phyloP scores from a whole-genome alignment of 53 echinoderm and acorn worm species.

The Temnopleurus reevesii region DNA sequence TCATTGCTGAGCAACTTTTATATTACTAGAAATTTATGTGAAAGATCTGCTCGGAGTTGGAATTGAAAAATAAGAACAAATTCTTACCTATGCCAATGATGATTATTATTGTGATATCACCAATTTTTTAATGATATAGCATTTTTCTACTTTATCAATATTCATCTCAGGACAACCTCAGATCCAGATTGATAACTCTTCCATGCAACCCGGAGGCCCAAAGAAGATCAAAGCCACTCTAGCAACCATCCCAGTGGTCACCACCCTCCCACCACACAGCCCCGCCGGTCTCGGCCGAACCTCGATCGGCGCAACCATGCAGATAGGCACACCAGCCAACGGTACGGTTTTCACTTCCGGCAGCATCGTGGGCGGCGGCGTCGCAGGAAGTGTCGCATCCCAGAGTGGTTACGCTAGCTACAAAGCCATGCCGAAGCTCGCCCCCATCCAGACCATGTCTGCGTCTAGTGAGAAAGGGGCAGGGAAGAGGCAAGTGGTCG shows the following conservation, averaged over 20 bases:
- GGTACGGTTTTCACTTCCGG: conserved; percentile 13
- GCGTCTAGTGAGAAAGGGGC: conserved; percentile 30
- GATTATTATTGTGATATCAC: too few relatives aligned
- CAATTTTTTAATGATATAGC: not conserved
- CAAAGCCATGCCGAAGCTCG: conserved; percentile 77
- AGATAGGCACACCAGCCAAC: not conserved
- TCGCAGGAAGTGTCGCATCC: not conserved
- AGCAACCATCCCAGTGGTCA: conserved; percentile 72
- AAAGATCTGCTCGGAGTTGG: too few relatives aligned
- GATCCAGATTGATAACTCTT: conserved; percentile 37
- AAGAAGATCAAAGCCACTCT: conserved; percentile 76
- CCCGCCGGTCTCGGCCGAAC: not conserved
- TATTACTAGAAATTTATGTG: too few relatives aligned
- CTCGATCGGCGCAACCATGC: conserved; percentile 6
- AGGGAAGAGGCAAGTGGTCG: not conserved
- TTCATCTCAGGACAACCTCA: conserved; percentile 7
- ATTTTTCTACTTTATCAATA: not conserved
- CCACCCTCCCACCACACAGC: conserved; percentile 60
- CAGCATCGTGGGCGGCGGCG: too few relatives aligned
- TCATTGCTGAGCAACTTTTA: too few relatives aligned
- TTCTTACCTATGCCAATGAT: too few relatives aligned
- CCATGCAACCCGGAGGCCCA: conserved; percentile 46
- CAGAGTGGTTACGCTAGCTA: conserved; percentile 35
- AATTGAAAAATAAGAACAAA: too few relatives aligned
- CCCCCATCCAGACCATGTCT: conserved; percentile 80